Evolutionary conservation across 64 coral and sea anemone genomes (phyloP).

Genomic region (Pocillopora damicornis): DNA sequence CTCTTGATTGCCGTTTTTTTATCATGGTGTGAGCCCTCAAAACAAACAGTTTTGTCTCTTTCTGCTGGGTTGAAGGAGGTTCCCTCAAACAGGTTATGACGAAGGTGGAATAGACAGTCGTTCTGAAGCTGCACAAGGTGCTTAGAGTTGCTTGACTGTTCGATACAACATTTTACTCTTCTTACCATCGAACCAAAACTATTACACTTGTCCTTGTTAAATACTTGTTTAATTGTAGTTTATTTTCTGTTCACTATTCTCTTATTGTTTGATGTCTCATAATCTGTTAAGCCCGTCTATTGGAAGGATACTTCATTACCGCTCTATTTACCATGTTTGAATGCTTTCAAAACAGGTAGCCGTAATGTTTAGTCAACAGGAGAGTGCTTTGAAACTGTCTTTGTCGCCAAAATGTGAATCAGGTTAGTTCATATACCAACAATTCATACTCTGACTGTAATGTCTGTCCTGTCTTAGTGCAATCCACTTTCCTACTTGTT

Average conservation of each 20-base stretch:
- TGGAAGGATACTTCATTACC: neutral
- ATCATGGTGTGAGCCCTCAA: neutral
- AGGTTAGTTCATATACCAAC: neutral
- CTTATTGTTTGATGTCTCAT: neutral
- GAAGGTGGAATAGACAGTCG: too few relatives aligned
- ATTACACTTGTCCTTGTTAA: too few relatives aligned
- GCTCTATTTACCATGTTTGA: neutral
- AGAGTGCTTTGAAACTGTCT: slow-evolving; percentile 24
- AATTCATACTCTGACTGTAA: too few relatives aligned
- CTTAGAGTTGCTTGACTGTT: neutral
- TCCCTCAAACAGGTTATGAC: too few relatives aligned
- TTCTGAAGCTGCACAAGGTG: neutral
- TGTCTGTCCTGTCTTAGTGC: too few relatives aligned
- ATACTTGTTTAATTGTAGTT: too few relatives aligned
- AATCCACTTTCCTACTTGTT: too few relatives aligned
- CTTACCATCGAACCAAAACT: too few relatives aligned
- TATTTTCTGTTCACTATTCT: too few relatives aligned
- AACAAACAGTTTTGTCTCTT: too few relatives aligned
- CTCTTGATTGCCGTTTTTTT: neutral
- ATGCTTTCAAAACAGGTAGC: neutral
- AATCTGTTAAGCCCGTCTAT: neutral
- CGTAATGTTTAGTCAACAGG: slow-evolving; percentile 6
- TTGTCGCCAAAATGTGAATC: slow-evolving; percentile 21
- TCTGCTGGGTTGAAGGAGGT: too few relatives aligned
- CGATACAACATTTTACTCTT: too few relatives aligned